These are phyloP conservation scores for Macaria liturata DNA, from an alignment of 2,888 invertebrate species.

Conservation along the genomic window DNA sequence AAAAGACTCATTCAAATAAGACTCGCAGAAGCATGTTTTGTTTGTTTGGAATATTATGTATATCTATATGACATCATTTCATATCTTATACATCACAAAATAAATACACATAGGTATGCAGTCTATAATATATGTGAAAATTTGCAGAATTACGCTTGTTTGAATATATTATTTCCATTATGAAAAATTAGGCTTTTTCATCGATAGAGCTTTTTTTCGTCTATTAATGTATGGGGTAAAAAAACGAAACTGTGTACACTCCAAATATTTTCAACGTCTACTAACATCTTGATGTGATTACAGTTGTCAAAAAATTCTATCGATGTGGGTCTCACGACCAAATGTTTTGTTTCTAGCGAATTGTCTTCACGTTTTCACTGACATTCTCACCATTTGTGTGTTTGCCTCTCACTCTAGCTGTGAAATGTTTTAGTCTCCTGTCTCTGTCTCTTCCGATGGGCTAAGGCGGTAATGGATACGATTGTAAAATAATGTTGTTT, in stretches of 20 bases:
- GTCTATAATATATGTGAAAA: no score
- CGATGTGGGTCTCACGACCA: conserved; percentile 5
- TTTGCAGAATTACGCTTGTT: no score
- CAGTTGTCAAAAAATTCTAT: conserved; percentile 5
- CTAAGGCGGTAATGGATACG: conserved; percentile 3
- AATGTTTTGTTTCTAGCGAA: conserved; percentile 40
- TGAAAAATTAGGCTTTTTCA: no score
- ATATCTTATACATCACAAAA: no score
- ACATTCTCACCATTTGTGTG: conserved; percentile 62
- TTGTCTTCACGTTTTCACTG: conserved; percentile 46
- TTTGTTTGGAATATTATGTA: no score
- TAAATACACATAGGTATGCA: no score
- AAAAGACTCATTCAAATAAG: no score
- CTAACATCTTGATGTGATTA: conserved; percentile 3
- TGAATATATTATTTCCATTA: no score
- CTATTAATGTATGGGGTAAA: background rate
- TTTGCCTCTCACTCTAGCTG: conserved; percentile 63
- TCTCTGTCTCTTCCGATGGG: conserved; percentile 32
- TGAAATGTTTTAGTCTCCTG: conserved; percentile 48
- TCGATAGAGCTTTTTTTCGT: no score
- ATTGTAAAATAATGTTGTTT: conserved; percentile 6
- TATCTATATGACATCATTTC: no score
- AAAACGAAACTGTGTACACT: conserved; percentile 20
- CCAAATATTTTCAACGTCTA: background rate
- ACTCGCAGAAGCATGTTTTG: no score